Percentiles rank a stretch among this genome's conserved stretches.
These are phyloP conservation scores for Girardia tigrina DNA, from an alignment of 2,888 invertebrate genomes.

Conservation along the genomic window DNA sequence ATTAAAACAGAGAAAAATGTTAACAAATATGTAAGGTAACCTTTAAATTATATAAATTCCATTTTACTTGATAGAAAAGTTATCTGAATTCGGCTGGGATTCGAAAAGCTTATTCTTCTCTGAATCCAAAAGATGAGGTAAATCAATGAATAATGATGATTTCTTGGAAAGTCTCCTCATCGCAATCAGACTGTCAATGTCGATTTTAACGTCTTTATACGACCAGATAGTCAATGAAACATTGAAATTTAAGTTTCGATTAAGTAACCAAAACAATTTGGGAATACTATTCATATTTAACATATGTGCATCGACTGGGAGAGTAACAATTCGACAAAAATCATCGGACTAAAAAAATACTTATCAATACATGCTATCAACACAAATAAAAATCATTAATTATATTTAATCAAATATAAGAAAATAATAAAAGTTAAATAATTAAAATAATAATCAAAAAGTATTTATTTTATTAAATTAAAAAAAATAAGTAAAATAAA, in stretches of 20 bases:
- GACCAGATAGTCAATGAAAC: neutral
- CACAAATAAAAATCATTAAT: no score
- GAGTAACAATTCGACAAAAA: neutral
- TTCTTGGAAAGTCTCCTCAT: neutral
- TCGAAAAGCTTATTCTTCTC: neutral
- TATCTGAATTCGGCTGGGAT: neutral
- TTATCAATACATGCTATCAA: no score
- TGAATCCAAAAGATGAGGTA: neutral
- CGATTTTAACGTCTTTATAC: neutral
- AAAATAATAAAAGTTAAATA: no score
- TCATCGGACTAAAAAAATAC: neutral
- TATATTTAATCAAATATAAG: no score
- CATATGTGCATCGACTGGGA: neutral
- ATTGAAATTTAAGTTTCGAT: neutral
- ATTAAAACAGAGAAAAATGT: no score
- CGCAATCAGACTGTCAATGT: neutral
- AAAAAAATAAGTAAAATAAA: neutral
- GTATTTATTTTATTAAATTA: no score
- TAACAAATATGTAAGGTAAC: no score
- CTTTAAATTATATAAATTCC: no score
- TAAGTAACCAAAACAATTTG: neutral
- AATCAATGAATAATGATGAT: neutral
- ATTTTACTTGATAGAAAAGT: neutral
- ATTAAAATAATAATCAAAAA: no score
- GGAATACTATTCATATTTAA: neutral